Evolutionary conservation across 2,888 invertebrate genomes (phyloP).

Genomic region (Clepsis dumicolana): DNA sequence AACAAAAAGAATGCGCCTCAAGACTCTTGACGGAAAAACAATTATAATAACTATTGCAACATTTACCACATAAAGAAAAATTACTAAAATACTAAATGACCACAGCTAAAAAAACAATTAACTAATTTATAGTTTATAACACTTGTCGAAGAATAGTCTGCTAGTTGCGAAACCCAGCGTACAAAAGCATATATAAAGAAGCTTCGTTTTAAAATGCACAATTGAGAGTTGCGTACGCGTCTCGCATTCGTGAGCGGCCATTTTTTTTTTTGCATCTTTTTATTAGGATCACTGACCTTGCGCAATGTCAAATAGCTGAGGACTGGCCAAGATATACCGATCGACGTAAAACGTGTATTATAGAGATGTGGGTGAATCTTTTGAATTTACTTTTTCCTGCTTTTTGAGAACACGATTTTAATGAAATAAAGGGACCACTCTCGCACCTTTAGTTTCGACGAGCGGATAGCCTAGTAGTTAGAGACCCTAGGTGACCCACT

Average conservation of each 20-base stretch:
- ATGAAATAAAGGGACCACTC: too few relatives aligned
- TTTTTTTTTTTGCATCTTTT: conserved; percentile 38
- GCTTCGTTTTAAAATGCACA: conserved; percentile 41
- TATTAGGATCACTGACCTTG: conserved; percentile 45
- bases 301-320: conserved; percentile 45
- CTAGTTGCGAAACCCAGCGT: background rate
- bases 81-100: too few relatives aligned
- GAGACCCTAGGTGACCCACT: too few relatives aligned
- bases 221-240: conserved; percentile 35
- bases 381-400: background rate
- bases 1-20: too few relatives aligned
- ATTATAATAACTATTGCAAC: too few relatives aligned
- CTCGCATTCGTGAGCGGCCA: conserved; percentile 25
- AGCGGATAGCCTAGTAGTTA: too few relatives aligned
- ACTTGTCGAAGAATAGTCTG: background rate
- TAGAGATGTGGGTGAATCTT: background rate
- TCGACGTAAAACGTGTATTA: background rate
- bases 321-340: conserved; percentile 17
- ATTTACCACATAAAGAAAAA: too few relatives aligned
- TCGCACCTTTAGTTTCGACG: too few relatives aligned
- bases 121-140: background rate
- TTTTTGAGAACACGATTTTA: too few relatives aligned
- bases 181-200: conserved; percentile 22
- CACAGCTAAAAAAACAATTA: too few relatives aligned
- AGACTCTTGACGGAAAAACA: too few relatives aligned